Base-by-base conservation (phyloP, 2,797 vertebrate species). In the Meda fulgida region DNA sequence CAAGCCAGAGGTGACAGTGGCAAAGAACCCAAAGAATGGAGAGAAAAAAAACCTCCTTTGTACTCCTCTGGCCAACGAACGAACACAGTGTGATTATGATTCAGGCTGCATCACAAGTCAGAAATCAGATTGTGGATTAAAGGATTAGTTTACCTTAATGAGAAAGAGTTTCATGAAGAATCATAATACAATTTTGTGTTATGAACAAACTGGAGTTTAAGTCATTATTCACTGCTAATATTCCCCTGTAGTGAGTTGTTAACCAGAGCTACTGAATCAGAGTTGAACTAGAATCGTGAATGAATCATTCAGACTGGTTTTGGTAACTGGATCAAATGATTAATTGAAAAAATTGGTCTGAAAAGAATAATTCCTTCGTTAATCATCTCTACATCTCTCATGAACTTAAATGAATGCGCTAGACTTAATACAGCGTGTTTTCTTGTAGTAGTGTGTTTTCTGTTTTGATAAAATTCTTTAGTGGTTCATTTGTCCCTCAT, bases 401-500 rank as follows among this genome's bases (percentile, higher is more conserved):
- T 19, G 8, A 78, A 60, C 23, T 18, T 9, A 14, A 3, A 36
- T 55, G 18, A 36, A 76, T 21, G 13, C 1, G 18, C 3, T 36
- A 34, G 72, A 76, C 48, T 34, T 2, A 6, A n/a, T 9, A 38
- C 36, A 29, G 34, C 1, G 3, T 23, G 48, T n/a, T 76, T 76
- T 76, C 73, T 76, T 76, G 31, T 55, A 55, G 38, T 65, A 18
- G 14, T 60, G 34, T 80, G 29, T 29, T 60, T 51, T 70, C 29
- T 48, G 5, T 48, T 79, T 60, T 80, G 23, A 84, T 31, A 9
- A 43, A 80, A 80, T 69, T 36, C 76, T 73, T 69, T 43, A 65
- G 58, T 46, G 67, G 40, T 67, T 73, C 34, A 58, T 65, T 76
- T 43, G 53, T 67, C 48, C 38, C 38, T 38, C 18, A 34, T 76